phyloP scores from a whole-genome alignment of 1,140 invertebrate species.

The Hycleus phaleratus region DNA sequence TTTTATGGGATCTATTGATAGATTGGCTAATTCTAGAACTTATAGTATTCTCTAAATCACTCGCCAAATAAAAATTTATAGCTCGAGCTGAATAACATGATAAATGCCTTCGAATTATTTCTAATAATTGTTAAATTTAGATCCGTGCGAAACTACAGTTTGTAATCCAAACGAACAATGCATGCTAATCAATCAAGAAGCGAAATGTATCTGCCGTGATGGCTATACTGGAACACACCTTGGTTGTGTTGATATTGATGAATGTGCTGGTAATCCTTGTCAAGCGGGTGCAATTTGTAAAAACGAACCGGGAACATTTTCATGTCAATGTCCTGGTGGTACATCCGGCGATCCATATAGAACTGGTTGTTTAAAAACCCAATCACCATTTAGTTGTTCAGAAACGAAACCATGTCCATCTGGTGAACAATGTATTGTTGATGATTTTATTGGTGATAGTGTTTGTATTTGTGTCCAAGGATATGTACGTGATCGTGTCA shows the following conservation, averaged over 20 bases:
- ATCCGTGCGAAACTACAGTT: slow-evolving; percentile 79
- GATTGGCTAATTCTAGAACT: no score
- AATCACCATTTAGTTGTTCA: slow-evolving; percentile 58
- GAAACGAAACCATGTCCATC: slow-evolving; percentile 65
- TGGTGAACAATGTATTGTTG: slow-evolving; percentile 76
- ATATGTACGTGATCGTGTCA: slow-evolving; percentile 63
- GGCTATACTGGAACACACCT: slow-evolving; percentile 66
- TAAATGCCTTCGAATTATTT: neutral
- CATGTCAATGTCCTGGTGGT: slow-evolving; percentile 79
- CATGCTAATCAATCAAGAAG: slow-evolving; percentile 72
- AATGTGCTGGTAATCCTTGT: slow-evolving; percentile 72
- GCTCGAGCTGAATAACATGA: no score
- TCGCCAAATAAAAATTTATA: neutral
- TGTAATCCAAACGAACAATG: slow-evolving; percentile 86
- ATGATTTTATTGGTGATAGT: slow-evolving; percentile 60
- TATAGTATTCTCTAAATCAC: no score
- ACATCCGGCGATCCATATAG: slow-evolving; percentile 62
- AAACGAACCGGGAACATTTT: slow-evolving; percentile 77
- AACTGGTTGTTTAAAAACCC: slow-evolving; percentile 60
- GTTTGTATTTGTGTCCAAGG: slow-evolving; percentile 84
- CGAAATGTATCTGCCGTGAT: slow-evolving; percentile 72
- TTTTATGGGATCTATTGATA: no score
- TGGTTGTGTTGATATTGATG: slow-evolving; percentile 81
- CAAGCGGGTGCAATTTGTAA: slow-evolving; percentile 75
- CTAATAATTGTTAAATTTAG: slow-evolving; percentile 41